A percentile compares a stretch with the other conserved stretches of the same genome.
These are phyloP conservation scores for Bombycilla garrulus DNA, from an alignment of 2,113 vertebrate genomes.

Conservation along the genomic window DNA sequence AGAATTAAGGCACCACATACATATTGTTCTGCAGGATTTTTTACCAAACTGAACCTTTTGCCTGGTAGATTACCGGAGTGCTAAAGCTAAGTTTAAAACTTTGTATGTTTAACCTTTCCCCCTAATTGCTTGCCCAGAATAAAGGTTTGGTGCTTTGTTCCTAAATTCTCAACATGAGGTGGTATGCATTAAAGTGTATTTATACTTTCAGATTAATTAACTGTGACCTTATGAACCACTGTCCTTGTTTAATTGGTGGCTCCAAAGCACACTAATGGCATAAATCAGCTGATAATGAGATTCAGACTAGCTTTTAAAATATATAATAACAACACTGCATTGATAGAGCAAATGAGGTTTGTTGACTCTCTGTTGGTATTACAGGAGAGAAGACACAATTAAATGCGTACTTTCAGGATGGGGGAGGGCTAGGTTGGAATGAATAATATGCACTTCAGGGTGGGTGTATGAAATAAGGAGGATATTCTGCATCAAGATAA, in stretches of 20 bases:
- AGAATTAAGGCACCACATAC: slow-evolving; percentile 69
- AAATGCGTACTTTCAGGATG: slow-evolving; percentile 29
- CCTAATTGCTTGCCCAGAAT: slow-evolving; percentile 51
- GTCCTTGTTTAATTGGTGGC: slow-evolving; percentile 87
- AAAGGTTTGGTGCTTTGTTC: slow-evolving; percentile 63
- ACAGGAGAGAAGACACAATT: slow-evolving; percentile 56
- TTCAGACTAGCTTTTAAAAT: slow-evolving; percentile 83
- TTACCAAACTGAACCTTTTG: slow-evolving; percentile 45
- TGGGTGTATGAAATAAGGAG: slow-evolving; percentile 60
- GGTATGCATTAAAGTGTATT: slow-evolving; percentile 77
- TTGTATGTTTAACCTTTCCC: slow-evolving; percentile 47
- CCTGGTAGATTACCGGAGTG: slow-evolving; percentile 8
- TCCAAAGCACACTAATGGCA: slow-evolving; percentile 81
- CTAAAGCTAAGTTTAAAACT: slow-evolving; percentile 18
- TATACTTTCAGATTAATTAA: slow-evolving; percentile 82
- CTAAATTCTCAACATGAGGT: slow-evolving; percentile 69
- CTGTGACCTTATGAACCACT: slow-evolving; percentile 84
- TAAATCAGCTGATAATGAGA: slow-evolving; percentile 88
- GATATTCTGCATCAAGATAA: slow-evolving; percentile 55
- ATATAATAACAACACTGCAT: slow-evolving; percentile 72
- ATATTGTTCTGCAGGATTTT: slow-evolving; percentile 42
- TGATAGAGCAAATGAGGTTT: slow-evolving; percentile 80
- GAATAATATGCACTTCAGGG: slow-evolving; percentile 55
- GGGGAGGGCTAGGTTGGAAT: slow-evolving; percentile 46
- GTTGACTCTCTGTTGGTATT: slow-evolving; percentile 57